These are phyloP conservation scores for Oscarella lobularis DNA, from an alignment of 37 sponge, comb jelly and placozoan genomes.

Conservation along the genomic window DNA sequence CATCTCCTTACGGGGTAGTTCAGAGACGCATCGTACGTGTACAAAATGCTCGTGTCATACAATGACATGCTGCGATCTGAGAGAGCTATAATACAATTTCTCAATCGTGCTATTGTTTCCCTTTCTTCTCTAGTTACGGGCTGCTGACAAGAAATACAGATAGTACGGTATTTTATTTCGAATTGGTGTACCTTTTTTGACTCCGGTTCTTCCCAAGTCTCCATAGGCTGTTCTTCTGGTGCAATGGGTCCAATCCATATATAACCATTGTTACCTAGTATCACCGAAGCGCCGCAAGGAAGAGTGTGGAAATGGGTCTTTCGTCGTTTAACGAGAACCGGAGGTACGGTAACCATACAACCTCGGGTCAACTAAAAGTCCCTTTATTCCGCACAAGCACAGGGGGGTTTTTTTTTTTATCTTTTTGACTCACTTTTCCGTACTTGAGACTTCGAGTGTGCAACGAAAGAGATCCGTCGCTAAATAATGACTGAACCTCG, in stretches of 20 bases:
- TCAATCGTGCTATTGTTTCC: constrained; percentile 85
- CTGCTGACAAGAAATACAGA: too few species aligned
- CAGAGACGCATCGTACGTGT: constrained; percentile 79
- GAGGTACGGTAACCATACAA: constrained; percentile 63
- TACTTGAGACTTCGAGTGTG: constrained; percentile 91
- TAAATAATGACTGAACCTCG: constrained; percentile 71
- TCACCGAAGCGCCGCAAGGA: constrained; percentile 81
- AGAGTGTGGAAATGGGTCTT: constrained; percentile 94
- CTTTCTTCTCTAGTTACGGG: constrained; percentile 49
- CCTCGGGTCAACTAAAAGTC: constrained; percentile 44
- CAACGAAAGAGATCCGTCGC: constrained; percentile 72
- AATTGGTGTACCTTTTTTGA: too few species aligned
- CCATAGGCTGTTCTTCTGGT: constrained; percentile 43
- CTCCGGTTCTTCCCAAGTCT: too few species aligned
- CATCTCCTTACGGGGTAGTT: constrained; percentile 45
- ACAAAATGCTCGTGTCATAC: constrained; percentile 84
- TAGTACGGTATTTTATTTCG: too few species aligned
- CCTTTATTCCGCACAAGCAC: neutral
- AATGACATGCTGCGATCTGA: constrained; percentile 43
- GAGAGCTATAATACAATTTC: constrained; percentile 83
- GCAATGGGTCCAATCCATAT: constrained; percentile 79
- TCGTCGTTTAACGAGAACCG: constrained; percentile 78
- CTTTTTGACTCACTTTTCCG: constrained; percentile 52
- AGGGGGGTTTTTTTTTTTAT: too few species aligned
- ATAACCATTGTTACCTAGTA: constrained; percentile 94